Conservation (phyloP, 2,113 vertebrate genomes). For the Jaculus jaculus region DNA sequence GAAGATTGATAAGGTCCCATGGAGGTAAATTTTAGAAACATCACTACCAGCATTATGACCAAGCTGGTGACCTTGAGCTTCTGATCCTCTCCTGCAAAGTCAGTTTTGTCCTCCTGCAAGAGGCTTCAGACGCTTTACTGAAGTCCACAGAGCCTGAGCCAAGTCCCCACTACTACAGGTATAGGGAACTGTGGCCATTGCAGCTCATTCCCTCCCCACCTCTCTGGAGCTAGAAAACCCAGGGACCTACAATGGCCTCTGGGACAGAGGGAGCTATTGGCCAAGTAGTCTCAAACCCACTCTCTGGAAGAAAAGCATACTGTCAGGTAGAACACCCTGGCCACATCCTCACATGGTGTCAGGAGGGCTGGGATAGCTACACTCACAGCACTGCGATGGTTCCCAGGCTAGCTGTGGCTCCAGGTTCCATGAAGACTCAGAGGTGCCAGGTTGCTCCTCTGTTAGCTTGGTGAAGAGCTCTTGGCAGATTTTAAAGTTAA, state of each 20-base stretch:
- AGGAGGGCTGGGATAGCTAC: neutral
- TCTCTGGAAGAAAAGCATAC: neutral
- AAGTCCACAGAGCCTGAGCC: neutral
- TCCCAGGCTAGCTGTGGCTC: neutral
- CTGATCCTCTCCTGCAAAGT: neutral
- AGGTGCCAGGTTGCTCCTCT: neutral
- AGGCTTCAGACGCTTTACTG: neutral
- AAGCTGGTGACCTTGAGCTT: neutral
- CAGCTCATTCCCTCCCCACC: accelerated
- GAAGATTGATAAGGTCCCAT: neutral
- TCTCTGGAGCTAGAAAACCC: no score
- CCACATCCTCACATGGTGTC: no score
- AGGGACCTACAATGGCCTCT: neutral
- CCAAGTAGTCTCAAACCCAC: no score
- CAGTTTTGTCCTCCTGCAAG: neutral
- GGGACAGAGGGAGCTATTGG: neutral
- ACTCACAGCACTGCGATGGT: no score
- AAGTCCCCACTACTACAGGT: neutral
- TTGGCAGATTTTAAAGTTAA: neutral
- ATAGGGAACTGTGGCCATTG: no score
- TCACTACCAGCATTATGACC: neutral
- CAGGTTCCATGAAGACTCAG: neutral
- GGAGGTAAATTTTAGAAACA: neutral
- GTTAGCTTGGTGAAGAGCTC: neutral
- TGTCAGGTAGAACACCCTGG: no score